Evolutionary conservation across 1,140 invertebrate species (phyloP).

Genomic region (Drosophila murphyi): DNA sequence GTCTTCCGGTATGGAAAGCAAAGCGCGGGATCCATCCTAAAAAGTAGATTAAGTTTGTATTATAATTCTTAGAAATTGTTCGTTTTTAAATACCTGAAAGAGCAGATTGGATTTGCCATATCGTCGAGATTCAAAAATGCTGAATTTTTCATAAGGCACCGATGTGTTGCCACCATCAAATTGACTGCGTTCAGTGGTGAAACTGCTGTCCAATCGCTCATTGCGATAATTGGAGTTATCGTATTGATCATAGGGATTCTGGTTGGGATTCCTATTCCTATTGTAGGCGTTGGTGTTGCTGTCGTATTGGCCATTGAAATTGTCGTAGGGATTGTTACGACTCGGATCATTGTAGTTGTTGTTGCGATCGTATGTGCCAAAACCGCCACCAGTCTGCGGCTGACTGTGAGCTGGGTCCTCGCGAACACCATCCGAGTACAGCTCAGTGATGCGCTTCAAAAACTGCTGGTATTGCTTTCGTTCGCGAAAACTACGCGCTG

Average conservation of each 20-base stretch:
- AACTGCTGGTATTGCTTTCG: conserved; percentile 88
- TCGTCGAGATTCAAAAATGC: conserved; percentile 89
- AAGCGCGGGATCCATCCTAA: conserved; percentile 89
- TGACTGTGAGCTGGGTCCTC: conserved; percentile 51
- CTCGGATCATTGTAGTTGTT: conserved; percentile 54
- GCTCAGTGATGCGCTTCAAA: conserved; percentile 85
- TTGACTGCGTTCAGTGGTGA: conserved; percentile 58
- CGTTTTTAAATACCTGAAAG: conserved; percentile 86
- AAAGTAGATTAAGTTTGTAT: not conserved
- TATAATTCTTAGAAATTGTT: not conserved
- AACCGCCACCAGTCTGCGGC: conserved; percentile 39
- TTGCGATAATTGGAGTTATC: conserved; percentile 58
- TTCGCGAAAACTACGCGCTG: conserved; percentile 88
- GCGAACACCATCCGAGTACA: conserved; percentile 83
- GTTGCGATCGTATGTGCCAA: conserved; percentile 46
- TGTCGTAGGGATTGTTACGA: conserved; percentile 45
- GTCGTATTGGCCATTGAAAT: conserved; percentile 68
- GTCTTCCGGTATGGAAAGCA: conserved; percentile 87
- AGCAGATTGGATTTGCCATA: conserved; percentile 89
- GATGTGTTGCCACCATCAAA: conserved; percentile 66
- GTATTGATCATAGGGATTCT: conserved; percentile 50
- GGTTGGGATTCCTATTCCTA: conserved; percentile 51
- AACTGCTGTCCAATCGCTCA: conserved; percentile 74
- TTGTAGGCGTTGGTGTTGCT: conserved; percentile 35
- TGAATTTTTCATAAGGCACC: conserved; percentile 86